phyloP scores from a whole-genome alignment of 2,113 vertebrate genomes.

The Ellobius talpinus region DNA sequence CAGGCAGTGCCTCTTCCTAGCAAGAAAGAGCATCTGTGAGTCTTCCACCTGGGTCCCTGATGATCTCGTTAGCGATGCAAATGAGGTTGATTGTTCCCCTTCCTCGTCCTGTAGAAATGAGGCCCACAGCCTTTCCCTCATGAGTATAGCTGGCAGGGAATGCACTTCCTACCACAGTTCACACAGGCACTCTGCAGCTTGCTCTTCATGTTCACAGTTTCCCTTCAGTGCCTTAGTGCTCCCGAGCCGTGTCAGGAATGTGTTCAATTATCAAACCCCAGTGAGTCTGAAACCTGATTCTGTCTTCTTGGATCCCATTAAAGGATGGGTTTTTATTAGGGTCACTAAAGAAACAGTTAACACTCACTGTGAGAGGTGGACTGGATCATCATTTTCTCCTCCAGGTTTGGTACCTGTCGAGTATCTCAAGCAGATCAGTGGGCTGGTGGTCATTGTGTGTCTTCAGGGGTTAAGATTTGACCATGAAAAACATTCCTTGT shows the following conservation, averaged over 20 bases:
- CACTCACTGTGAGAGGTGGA: conserved; percentile 50
- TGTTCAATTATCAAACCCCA: conserved; percentile 85
- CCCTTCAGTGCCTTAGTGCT: conserved; percentile 82
- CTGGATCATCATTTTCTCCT: conserved; percentile 46
- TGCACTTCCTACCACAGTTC: conserved; percentile 88
- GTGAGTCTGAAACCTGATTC: conserved; percentile 84
- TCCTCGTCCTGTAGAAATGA: conserved; percentile 67
- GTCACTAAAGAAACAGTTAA: conserved; percentile 54
- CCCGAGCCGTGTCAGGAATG: conserved; percentile 83
- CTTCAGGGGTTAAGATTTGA: conserved; percentile 69
- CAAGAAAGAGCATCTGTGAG: accelerated
- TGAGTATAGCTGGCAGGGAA: conserved; percentile 69
- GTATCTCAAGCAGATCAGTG: conserved; percentile 71
- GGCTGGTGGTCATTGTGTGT: not conserved
- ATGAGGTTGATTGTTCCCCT: not conserved
- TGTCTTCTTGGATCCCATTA: conserved; percentile 80
- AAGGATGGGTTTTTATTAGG: conserved; percentile 76
- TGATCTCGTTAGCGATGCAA: not conserved
- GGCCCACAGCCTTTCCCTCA: conserved; percentile 78
- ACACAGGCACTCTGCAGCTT: conserved; percentile 84
- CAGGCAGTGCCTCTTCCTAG: not conserved
- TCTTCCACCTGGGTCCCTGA: not conserved
- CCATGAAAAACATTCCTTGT: conserved; percentile 69
- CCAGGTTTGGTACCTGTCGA: conserved; percentile 55
- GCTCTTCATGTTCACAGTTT: conserved; percentile 84